Conservation (phyloP, 2,888 invertebrate genomes). For the Dendrolimus pini region DNA sequence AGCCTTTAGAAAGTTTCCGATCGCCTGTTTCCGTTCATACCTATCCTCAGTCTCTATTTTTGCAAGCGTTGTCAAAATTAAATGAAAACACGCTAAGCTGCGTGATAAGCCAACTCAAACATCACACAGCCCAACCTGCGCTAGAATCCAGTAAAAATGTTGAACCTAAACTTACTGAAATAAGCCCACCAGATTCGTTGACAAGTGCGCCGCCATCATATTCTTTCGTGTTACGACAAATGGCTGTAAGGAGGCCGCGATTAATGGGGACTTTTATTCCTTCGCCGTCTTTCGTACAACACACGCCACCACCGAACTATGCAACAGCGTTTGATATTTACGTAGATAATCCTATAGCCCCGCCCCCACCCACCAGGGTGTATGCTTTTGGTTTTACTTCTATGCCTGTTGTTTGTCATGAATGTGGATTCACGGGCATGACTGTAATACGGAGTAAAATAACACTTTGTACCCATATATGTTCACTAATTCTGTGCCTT, state of each 20-base stretch:
- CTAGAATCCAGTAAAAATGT: conserved; percentile 8
- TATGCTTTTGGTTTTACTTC: conserved; percentile 53
- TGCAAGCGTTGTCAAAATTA: conserved; percentile 48
- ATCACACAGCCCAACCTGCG: conserved; percentile 8
- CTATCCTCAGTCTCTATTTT: conserved; percentile 46
- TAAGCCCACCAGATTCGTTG: conserved; percentile 55
- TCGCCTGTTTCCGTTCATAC: conserved; percentile 8
- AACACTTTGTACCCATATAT: conserved; percentile 60
- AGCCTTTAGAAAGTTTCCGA: conserved; percentile 1
- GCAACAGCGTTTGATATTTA: conserved; percentile 63
- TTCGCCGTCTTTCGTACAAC: conserved; percentile 60
- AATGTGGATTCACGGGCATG: conserved; percentile 58
- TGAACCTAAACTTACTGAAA: conserved; percentile 25
- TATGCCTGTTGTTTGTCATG: conserved; percentile 50
- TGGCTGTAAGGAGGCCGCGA: conserved; percentile 48
- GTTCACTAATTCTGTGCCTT: conserved; percentile 53
- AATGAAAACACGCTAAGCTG: conserved; percentile 37
- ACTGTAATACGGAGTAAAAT: conserved; percentile 45
- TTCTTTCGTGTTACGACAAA: conserved; percentile 61
- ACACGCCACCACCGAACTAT: conserved; percentile 62
- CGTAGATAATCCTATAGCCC: conserved; percentile 44
- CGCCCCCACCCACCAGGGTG: conserved; percentile 36
- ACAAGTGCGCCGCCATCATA: conserved; percentile 62
- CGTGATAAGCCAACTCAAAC: conserved; percentile 21
- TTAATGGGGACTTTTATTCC: conserved; percentile 63